Percentiles rank a stretch among this genome's conserved stretches.
Conservation (phyloP, 2,797 vertebrate genomes). For the Fistularia tabacaria region DNA sequence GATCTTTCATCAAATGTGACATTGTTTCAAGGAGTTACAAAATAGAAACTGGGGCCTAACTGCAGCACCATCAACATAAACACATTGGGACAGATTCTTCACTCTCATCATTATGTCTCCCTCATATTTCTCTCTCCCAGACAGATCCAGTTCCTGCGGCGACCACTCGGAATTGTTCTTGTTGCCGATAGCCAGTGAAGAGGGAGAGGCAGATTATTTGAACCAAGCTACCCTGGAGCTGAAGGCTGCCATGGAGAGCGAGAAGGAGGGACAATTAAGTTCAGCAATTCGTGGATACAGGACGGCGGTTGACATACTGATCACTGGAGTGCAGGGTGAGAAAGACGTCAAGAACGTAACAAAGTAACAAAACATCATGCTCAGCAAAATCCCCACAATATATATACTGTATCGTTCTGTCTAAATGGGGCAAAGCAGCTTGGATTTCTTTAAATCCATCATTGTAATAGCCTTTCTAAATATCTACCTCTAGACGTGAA, state of each 20-base stretch:
- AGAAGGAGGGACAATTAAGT: conserved; percentile 77
- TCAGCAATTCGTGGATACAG: conserved; percentile 79
- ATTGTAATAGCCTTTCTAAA: too few relatives aligned
- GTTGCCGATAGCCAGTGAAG: conserved; percentile 50
- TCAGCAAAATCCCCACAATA: too few relatives aligned
- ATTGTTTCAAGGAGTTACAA: too few relatives aligned
- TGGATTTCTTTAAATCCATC: too few relatives aligned
- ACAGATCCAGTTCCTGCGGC: conserved; percentile 36
- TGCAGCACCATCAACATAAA: too few relatives aligned
- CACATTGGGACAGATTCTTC: background rate
- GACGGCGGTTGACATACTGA: conserved; percentile 81
- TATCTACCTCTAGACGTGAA: too few relatives aligned
- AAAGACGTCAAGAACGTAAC: background rate
- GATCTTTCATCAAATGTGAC: too few relatives aligned
- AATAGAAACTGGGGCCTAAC: background rate
- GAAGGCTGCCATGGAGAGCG: conserved; percentile 73
- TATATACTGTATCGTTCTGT: too few relatives aligned
- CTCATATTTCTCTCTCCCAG: conserved; percentile 37
- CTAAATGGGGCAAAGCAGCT: too few relatives aligned
- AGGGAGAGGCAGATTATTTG: conserved; percentile 69
- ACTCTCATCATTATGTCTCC: background rate
- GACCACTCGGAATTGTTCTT: conserved; percentile 67
- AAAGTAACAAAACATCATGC: too few relatives aligned
- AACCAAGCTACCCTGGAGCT: conserved; percentile 76
- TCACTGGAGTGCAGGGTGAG: conserved; percentile 82